A percentile compares a stretch with the other conserved stretches of the same genome.
These are phyloP conservation scores for Motacilla alba DNA, from an alignment of 2,113 vertebrate species.

Conservation along the genomic window DNA sequence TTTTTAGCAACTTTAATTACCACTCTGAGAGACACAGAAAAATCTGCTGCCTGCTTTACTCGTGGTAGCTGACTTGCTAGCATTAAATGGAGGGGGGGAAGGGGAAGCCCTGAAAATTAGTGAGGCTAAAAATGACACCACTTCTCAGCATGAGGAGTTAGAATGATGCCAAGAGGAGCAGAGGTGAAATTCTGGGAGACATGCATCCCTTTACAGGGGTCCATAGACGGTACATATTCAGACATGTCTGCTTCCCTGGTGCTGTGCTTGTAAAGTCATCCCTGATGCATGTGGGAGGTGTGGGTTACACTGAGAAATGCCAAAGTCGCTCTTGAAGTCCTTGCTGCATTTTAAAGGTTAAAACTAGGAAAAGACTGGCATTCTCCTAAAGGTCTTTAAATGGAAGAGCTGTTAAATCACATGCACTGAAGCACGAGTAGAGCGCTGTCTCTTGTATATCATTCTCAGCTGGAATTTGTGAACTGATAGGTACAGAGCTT, in stretches of 20 bases:
- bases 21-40: background rate
- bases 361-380: conserved; percentile 32
- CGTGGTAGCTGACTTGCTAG: background rate
- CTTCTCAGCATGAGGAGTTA: background rate
- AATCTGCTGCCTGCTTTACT: background rate
- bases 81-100: background rate
- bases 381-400: conserved; percentile 30
- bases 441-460: background rate
- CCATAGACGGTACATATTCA: background rate
- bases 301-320: conserved; percentile 54
- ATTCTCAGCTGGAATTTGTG: background rate
- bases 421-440: background rate
- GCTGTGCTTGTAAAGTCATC: conserved; percentile 18
- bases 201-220: background rate
- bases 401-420: conserved; percentile 25
- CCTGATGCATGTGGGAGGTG: conserved; percentile 42
- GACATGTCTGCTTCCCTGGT: background rate
- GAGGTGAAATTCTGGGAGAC: background rate
- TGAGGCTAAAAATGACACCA: background rate
- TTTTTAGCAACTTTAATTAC: background rate
- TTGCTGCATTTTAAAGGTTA: conserved; percentile 61
- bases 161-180: background rate
- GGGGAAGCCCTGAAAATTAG: background rate
- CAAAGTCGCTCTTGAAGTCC: conserved; percentile 1
- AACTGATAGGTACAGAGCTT: background rate